Evolutionary conservation across 1,140 invertebrate genomes (phyloP).

Genomic region (Copidosoma floridanum): DNA sequence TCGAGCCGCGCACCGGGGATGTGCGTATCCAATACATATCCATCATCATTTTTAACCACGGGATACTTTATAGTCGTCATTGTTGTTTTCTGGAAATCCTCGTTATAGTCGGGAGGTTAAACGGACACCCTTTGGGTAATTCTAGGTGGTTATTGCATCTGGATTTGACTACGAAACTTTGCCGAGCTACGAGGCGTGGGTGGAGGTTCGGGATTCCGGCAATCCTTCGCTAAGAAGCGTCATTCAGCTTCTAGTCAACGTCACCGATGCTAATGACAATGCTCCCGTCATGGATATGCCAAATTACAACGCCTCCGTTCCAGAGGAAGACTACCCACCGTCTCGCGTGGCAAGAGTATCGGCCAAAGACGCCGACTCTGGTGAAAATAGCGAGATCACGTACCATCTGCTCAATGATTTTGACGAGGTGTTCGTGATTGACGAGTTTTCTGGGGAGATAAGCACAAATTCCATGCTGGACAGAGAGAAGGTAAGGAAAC

Average conservation of each 20-base stretch:
- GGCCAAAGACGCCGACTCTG: conserved; percentile 84
- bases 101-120: too few relatives aligned
- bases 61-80: too few relatives aligned
- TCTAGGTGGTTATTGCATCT: conserved; percentile 65
- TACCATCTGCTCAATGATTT: conserved; percentile 77
- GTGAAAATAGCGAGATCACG: conserved; percentile 79
- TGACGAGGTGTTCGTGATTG: conserved; percentile 77
- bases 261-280: conserved; percentile 92
- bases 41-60: too few relatives aligned
- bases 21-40: conserved; percentile 59
- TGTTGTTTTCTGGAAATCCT: too few relatives aligned
- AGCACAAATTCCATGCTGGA: conserved; percentile 81
- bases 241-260: conserved; percentile 75
- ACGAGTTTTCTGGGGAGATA: conserved; percentile 79
- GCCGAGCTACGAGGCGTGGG: conserved; percentile 85
- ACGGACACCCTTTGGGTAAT: too few relatives aligned
- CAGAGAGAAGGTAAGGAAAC: conserved; percentile 67
- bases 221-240: conserved; percentile 75
- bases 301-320: conserved; percentile 80
- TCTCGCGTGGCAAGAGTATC: conserved; percentile 72
- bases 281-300: conserved; percentile 75
- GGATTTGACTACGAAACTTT: conserved; percentile 87
- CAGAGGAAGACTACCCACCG: conserved; percentile 84
- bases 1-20: conserved; percentile 77
- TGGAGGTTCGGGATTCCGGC: conserved; percentile 85